Percentiles rank a stretch among this genome's conserved stretches.
These are phyloP conservation scores for Amblyopsis hoosieri DNA, from an alignment of 2,797 vertebrate genomes.

Conservation along the genomic window DNA sequence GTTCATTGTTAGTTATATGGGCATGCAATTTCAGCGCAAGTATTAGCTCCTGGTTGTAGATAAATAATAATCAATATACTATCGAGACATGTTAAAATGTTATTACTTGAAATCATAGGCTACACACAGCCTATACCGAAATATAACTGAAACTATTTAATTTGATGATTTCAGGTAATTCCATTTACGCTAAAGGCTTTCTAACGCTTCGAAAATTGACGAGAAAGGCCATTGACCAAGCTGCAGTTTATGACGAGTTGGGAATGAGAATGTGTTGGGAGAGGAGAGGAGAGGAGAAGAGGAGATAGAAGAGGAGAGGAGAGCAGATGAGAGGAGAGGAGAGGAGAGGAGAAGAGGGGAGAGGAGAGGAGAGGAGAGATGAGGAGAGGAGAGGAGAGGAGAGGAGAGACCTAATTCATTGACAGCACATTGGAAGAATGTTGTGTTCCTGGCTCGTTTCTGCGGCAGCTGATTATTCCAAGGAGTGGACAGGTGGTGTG, in stretches of 20 bases:
- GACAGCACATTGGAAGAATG: slow-evolving; percentile 63
- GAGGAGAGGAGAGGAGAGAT: slow-evolving; percentile 29
- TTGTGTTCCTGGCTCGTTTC: slow-evolving; percentile 68
- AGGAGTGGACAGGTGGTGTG: slow-evolving; percentile 73
- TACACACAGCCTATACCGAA: no score
- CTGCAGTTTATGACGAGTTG: no score
- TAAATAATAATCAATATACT: neutral
- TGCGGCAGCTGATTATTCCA: slow-evolving; percentile 69
- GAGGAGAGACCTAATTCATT: slow-evolving; percentile 41
- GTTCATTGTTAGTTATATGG: no score
- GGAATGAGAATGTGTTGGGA: no score
- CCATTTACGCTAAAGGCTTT: no score
- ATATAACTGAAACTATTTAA: no score
- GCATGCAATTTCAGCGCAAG: no score
- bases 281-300: neutral
- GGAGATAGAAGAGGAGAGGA: neutral
- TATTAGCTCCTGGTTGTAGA: neutral
- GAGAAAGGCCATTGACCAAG: no score
- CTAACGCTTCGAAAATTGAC: no score
- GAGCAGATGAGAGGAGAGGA: neutral
- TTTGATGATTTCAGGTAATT: no score
- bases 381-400: neutral
- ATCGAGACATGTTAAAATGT: no score
- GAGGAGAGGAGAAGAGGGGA: slow-evolving; percentile 10
- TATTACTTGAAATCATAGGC: no score